Percentiles rank a stretch among this genome's conserved stretches.
phyloP scores from a whole-genome alignment of 1,140 invertebrate species.

The Heliconius himera region DNA sequence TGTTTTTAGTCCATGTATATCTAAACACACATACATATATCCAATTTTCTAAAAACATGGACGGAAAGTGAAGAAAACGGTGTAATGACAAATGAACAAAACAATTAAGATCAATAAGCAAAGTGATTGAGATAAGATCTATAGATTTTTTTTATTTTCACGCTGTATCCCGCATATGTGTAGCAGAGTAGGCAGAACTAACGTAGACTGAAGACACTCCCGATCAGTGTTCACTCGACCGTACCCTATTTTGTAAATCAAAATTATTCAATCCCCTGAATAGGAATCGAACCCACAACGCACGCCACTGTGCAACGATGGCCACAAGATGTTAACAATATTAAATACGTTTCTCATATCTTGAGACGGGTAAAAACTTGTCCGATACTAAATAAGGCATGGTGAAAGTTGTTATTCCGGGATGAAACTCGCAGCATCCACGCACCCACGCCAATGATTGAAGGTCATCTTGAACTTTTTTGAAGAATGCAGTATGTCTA shows the following conservation, averaged over 20 bases:
- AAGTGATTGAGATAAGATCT: too few species aligned
- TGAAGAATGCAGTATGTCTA: background rate
- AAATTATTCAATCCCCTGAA: background rate
- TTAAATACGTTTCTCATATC: background rate
- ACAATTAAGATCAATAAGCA: too few species aligned
- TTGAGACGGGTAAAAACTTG: background rate
- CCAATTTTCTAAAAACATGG: too few species aligned
- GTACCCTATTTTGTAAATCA: background rate
- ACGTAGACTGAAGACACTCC: too few species aligned
- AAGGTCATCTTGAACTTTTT: background rate
- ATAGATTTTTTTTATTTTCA: too few species aligned
- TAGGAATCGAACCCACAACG: background rate
- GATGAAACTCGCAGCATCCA: background rate
- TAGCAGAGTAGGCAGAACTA: too few species aligned
- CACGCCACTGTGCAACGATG: background rate
- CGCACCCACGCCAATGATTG: background rate
- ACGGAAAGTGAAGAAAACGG: too few species aligned
- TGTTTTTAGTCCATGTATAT: background rate
- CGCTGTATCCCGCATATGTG: too few species aligned
- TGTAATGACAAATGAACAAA: too few species aligned
- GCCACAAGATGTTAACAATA: background rate
- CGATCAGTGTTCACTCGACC: too few species aligned
- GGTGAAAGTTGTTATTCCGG: conserved; percentile 8
- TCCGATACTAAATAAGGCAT: background rate
- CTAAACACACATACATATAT: too few species aligned